Conservation (phyloP, 2,888 invertebrate species). For the Amphimallon solstitiale region DNA sequence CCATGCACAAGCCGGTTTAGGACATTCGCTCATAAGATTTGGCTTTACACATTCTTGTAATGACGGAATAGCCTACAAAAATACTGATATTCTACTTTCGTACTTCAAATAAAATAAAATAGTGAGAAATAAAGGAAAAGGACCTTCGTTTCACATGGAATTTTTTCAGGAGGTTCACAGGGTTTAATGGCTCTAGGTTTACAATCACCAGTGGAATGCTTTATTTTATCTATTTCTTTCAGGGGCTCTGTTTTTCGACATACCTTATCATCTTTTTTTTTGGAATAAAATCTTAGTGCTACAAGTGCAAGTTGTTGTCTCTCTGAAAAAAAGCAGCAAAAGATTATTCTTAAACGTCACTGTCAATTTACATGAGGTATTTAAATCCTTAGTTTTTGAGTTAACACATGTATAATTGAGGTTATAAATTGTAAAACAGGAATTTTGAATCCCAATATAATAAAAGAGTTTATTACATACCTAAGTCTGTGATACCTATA, state of each 20-base stretch:
- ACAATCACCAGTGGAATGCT: conserved; percentile 35
- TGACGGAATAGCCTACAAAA: conserved; percentile 45
- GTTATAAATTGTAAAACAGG: conserved; percentile 7
- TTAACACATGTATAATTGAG: conserved; percentile 7
- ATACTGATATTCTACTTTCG: conserved; percentile 5
- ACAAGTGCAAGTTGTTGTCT: conserved; percentile 26
- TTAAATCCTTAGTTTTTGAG: neutral
- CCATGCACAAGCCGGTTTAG: conserved; percentile 49
- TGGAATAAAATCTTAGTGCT: conserved; percentile 43
- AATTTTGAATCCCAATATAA: neutral
- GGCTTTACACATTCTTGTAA: conserved; percentile 47
- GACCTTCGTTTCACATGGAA: conserved; percentile 34
- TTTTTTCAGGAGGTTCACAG: conserved; percentile 39
- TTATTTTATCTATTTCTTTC: conserved; percentile 31
- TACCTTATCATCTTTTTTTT: conserved; percentile 37
- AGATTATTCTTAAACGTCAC: conserved; percentile 18
- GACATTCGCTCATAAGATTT: conserved; percentile 47
- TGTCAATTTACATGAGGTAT: conserved; percentile 22
- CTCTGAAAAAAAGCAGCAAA: conserved; percentile 31
- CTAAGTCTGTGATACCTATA: too few species aligned
- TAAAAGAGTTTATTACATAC: conserved; percentile 10
- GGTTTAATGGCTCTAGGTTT: conserved; percentile 38
- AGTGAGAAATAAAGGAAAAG: conserved; percentile 1
- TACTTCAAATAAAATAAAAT: neutral
- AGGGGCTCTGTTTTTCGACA: conserved; percentile 40